Percentiles rank a stretch among this genome's conserved stretches.
These are phyloP conservation scores for Gavia stellata DNA, from an alignment of 2,113 vertebrate species.

Conservation along the genomic window DNA sequence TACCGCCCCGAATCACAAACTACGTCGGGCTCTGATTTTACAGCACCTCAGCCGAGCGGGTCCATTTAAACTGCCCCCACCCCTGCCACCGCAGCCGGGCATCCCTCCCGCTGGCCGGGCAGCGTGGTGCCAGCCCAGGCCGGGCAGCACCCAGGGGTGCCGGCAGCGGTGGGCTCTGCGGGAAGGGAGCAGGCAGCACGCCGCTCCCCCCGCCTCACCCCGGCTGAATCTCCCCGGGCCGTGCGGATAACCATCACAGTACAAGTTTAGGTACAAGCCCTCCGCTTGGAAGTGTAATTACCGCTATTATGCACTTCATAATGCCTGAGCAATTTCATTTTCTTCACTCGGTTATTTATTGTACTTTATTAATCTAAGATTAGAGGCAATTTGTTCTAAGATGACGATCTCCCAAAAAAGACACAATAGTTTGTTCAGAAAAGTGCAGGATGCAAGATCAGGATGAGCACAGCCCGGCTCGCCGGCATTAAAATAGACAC, in stretches of 20 bases:
- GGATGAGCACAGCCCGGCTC: not conserved
- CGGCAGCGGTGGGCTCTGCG: not conserved
- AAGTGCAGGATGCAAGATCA: not conserved
- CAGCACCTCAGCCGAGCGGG: not conserved
- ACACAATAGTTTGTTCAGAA: not conserved
- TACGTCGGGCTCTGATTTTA: rapidly evolving
- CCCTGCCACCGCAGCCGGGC: not conserved
- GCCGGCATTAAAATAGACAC: not conserved
- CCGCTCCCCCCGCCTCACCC: rapidly evolving
- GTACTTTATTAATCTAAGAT: constrained; percentile 35
- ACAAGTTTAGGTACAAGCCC: not conserved
- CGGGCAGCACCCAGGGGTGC: not conserved
- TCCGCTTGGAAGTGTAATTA: not conserved
- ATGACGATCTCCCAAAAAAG: not conserved
- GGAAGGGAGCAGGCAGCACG: not conserved
- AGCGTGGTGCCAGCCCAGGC: not conserved
- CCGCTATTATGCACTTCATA: constrained; percentile 3
- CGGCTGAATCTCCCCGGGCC: rapidly evolving
- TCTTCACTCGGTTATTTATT: not conserved
- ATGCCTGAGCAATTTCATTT: constrained; percentile 18
- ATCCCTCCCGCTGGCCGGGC: not conserved
- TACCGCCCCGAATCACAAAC: not conserved
- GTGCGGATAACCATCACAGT: not conserved
- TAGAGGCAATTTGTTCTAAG: constrained; percentile 24
- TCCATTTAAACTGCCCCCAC: not conserved